Evolutionary conservation across 2,113 vertebrate species (phyloP).

Genomic region (Deroptyus accipitrinus): DNA sequence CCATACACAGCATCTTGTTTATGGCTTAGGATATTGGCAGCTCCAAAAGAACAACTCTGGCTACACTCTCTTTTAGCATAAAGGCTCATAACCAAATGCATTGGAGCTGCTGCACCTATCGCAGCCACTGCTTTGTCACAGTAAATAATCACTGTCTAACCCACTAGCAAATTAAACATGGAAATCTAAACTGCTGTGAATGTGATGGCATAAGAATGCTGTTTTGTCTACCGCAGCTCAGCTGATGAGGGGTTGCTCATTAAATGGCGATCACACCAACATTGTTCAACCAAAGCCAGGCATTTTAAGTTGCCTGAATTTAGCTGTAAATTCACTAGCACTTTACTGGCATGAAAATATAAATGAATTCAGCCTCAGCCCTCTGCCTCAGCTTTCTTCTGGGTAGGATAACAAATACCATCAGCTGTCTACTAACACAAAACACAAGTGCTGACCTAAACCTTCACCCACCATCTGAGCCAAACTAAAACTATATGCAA

Average conservation of each 20-base stretch:
- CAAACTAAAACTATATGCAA: background rate
- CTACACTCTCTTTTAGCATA: background rate
- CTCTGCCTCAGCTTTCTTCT: background rate
- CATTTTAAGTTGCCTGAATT: background rate
- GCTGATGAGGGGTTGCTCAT: background rate
- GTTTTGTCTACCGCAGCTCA: background rate
- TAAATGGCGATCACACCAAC: background rate
- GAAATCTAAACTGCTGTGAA: background rate
- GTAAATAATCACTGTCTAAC: background rate
- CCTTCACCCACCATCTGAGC: background rate
- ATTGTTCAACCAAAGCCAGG: background rate
- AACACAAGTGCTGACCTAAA: background rate
- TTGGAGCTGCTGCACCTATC: background rate
- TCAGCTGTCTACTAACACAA: background rate
- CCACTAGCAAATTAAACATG: background rate
- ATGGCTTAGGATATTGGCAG: background rate
- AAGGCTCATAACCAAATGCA: background rate
- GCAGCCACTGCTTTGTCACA: background rate
- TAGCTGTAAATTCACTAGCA: background rate
- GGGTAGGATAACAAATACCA: background rate
- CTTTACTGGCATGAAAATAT: background rate
- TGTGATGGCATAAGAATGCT: background rate
- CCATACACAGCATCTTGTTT: background rate
- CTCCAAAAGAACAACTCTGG: background rate
- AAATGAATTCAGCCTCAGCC: background rate